Evolutionary conservation across 2,888 invertebrate species (phyloP).

Genomic region (Melanotus villosus): DNA sequence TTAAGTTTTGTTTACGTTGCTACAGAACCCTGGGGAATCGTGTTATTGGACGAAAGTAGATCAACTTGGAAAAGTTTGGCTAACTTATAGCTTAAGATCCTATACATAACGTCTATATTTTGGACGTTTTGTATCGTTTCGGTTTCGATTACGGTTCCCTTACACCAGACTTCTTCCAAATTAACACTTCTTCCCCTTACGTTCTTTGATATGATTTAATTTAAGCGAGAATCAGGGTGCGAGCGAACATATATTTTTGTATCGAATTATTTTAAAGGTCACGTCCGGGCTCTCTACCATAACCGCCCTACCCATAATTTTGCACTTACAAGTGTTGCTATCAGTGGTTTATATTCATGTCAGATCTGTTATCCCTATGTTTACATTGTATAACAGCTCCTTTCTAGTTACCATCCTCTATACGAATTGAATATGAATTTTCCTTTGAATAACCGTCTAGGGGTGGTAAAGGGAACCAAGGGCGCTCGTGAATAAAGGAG

Average conservation of each 20-base stretch:
- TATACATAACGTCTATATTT: slow-evolving; percentile 24
- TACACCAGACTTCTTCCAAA: too few relatives aligned
- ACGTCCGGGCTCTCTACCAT: too few relatives aligned
- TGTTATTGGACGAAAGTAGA: slow-evolving; percentile 49
- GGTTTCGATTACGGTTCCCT: neutral
- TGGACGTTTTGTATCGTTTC: neutral
- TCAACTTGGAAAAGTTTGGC: slow-evolving; percentile 47
- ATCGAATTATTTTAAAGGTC: too few relatives aligned
- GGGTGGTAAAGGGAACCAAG: slow-evolving; percentile 34
- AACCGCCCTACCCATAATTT: slow-evolving; percentile 8
- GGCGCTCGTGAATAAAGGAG: slow-evolving; percentile 36
- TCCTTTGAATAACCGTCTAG: slow-evolving; percentile 50
- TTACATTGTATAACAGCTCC: slow-evolving; percentile 59
- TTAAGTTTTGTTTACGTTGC: slow-evolving; percentile 49
- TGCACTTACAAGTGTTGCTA: slow-evolving; percentile 25
- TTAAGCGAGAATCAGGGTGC: too few relatives aligned
- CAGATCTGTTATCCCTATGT: slow-evolving; percentile 58
- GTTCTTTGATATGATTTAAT: too few relatives aligned
- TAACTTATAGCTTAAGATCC: slow-evolving; percentile 45
- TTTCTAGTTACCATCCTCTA: slow-evolving; percentile 56
- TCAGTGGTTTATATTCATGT: slow-evolving; percentile 52
- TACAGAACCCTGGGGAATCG: slow-evolving; percentile 43
- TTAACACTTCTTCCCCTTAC: too few relatives aligned
- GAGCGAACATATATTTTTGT: too few relatives aligned
- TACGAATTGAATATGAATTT: slow-evolving; percentile 60